phyloP scores from a whole-genome alignment of 2,113 vertebrate species.

The Naja naja region DNA sequence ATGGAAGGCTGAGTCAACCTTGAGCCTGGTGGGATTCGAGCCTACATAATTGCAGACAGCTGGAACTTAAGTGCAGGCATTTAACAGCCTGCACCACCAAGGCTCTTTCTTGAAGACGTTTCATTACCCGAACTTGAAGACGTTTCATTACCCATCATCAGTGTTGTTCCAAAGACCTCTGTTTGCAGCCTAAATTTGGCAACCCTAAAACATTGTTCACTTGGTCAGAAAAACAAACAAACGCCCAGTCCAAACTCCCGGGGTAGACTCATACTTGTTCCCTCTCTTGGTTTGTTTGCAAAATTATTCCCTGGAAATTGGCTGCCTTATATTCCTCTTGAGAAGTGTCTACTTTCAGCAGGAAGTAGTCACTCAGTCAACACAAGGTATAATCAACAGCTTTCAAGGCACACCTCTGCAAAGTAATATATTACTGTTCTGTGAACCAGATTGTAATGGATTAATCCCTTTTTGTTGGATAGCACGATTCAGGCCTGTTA shows the following conservation, averaged over 20 bases:
- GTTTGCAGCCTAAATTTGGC: not conserved
- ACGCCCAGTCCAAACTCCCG: rapidly evolving
- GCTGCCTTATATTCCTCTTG: not conserved
- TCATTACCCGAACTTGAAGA: too few species aligned
- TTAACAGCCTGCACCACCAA: too few species aligned
- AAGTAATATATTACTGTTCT: not conserved
- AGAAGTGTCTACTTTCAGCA: not conserved
- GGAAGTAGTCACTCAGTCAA: not conserved
- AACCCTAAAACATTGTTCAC: not conserved
- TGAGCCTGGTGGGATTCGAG: too few species aligned
- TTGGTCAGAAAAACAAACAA: not conserved
- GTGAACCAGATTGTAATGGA: not conserved
- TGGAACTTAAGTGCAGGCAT: too few species aligned
- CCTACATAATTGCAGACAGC: too few species aligned
- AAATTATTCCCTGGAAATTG: not conserved
- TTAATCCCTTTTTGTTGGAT: not conserved
- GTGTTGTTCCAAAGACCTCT: not conserved
- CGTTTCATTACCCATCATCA: not conserved
- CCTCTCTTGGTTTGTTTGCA: not conserved
- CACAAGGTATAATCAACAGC: not conserved
- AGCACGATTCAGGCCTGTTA: not conserved
- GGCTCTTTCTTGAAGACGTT: too few species aligned
- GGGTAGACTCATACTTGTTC: not conserved
- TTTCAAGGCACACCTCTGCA: not conserved
- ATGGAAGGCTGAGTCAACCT: too few species aligned